Base-by-base conservation (phyloP, 37 sponge, comb jelly and placozoan species). In the Chondrosia reniformis region DNA sequence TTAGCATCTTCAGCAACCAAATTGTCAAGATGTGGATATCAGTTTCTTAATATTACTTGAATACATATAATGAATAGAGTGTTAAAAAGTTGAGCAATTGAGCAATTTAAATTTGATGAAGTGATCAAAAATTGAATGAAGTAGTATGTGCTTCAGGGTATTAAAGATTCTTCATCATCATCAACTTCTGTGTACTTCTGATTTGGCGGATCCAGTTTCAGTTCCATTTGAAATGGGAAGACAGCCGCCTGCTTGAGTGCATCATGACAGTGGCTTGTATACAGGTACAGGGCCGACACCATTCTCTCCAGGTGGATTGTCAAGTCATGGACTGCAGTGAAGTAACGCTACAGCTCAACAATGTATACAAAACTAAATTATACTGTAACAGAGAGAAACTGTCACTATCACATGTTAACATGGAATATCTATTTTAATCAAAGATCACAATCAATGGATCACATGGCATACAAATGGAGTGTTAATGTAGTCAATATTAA, bases 191-290 rank as follows among this genome's bases (percentile, higher is more conserved):
- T 56, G 36, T 44, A 34, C 37, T 37, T 57, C 32, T 45, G 76
- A 36, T 17, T 31, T 13, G 27, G 22, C 7, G 42, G 42, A 22
- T 77, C 76, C 33, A 63, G 46, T 17, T 46, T 79, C 13, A 95
- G 87, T 38, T 95, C 86, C 4, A 91, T 89, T 58, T 95, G 89
- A 66, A 95, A 91, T 38, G 95, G 95, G 71, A 91, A 91, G 34
- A 95, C 84, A 9, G 82, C 82, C 32, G 89, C 89, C 67, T 81
- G 85, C 55, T 91, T 80, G 39, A 91, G 79, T 43, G 69, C 45
- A n/a, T 76, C 80, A 66, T 87, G 79, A 24, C 88, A 84, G 64
- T 95, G 89, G 37, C 83, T 66, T 73, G 80, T 79, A 82, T 91
- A 95, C 3, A 86, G 84, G 54, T 89, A 85, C 76, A 92, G 82